Base-by-base conservation (phyloP, 1,140 invertebrate species). In the Seison nebaliae region DNA sequence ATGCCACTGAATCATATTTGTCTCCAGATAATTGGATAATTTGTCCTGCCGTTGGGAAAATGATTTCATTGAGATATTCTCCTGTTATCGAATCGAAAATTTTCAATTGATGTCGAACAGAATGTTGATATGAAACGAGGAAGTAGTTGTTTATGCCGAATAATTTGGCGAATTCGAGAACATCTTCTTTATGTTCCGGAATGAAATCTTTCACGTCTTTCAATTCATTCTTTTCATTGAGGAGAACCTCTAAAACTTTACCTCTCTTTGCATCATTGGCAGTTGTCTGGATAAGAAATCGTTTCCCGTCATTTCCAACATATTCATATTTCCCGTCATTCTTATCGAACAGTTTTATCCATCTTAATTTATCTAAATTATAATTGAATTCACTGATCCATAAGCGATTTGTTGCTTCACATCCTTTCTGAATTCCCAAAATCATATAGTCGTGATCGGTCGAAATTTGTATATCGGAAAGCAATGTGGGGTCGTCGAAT, bases 311-410 rank as follows among this genome's bases (percentile, higher is more conserved):
- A 60, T 88, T 91, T 14, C 80, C 80, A 11, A 94, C 65, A 53
- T 84, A 91, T 57, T 84, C 73, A 62, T 83, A 93, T 61, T 88
- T 79, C 14, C 78, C 76, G 60, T 91, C 78, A 54, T 84, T 75
- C 55, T 77, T 73, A 46, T 74, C 70, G 18, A 94, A 70, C 47
- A 91, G 34, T 75, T 65, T 39, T 55, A 64, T 36, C 55, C 60
- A 48, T 64, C 65, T 34, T 54, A 55, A 20, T 45, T 52, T 30
- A 51, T 50, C 44, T 32, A 14, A 33, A 28, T 18, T 8, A 14
- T 33, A 14, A 20, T 6, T 21, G 2, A 86, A 60, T 57, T 76
- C 69, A 8, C 71, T 70, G 57, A 74, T 77, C 58, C 72, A 86
- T 16, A 88, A 51, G 47, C 76, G 62, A 59, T 84, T 81, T 57